Base-by-base conservation (phyloP, 2,797 vertebrate genomes). In the Miichthys miiuy region DNA sequence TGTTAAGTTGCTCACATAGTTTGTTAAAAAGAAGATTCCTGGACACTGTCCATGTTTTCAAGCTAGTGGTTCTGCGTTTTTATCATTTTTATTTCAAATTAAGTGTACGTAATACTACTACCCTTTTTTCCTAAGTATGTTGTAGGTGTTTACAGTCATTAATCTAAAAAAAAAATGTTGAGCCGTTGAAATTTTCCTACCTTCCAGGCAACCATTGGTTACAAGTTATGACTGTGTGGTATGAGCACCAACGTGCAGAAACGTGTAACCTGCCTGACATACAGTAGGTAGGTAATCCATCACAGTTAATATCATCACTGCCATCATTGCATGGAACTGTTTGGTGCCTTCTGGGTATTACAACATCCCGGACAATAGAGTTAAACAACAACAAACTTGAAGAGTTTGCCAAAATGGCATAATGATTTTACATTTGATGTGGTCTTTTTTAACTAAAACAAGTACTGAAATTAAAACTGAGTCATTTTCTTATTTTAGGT, bases 201-300 rank as follows among this genome's bases (percentile, higher is more conserved):
- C 10, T 63, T 65, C n/a, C 47, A 56, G 54, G 63, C 50, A 81
- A 47, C 51, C 27, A 34, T 34, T 48, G 62, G 30, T 61, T 50
- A 18, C 75, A 44, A 18, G 55, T 25, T 55, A 42, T 58, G 64
- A 42, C 44, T 63, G 21, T 48, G 55, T 60, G 55, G 68, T 77
- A 65, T 73, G 68, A 79, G 70, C 67, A 25, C 20, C 21, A 56
- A 61, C 87, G 44, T 81, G 81, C 75, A 62, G 75, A 71, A 52
- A 69, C 52, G 1, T 81, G 75, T 21, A 62, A 48, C 55, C 34
- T 63, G 52, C 50, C 54, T 79, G 77, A 85, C 54, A 41, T 54
- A 48, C 67, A 72, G 66, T 20, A 13, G 34, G 16, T 77, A 17
- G 34, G 16, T 77, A 17, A 85, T 77, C n/a, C 60, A 80, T 90